These are phyloP conservation scores for Heterotilapia buettikoferi DNA, from an alignment of 2,113 vertebrate genomes.

Conservation along the genomic window DNA sequence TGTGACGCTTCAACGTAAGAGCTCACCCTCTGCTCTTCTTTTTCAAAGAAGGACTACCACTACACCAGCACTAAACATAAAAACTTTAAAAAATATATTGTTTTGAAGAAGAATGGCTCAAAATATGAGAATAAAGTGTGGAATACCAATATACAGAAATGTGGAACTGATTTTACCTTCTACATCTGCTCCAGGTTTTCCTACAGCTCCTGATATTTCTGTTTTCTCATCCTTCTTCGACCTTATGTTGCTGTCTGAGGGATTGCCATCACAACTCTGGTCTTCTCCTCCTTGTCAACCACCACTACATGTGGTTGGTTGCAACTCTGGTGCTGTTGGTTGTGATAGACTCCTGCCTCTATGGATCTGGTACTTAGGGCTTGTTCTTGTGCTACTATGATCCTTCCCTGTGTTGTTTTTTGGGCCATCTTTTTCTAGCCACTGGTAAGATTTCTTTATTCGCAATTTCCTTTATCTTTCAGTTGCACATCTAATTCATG, in stretches of 20 bases:
- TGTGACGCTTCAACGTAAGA: background rate
- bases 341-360: background rate
- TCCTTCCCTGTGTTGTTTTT: background rate
- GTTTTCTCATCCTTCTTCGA: background rate
- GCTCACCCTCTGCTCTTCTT: background rate
- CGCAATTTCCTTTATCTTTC: rapidly evolving
- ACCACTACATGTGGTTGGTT: background rate
- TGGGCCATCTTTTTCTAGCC: rapidly evolving
- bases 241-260: background rate
- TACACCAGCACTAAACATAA: background rate
- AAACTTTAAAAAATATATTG: rapidly evolving
- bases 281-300: background rate
- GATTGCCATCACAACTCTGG: background rate
- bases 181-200: background rate
- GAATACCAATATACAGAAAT: rapidly evolving
- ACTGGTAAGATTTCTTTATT: background rate
- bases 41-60: background rate
- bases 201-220: background rate
- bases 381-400: background rate
- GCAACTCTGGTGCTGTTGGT: background rate
- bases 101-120: background rate
- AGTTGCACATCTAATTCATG: rapidly evolving
- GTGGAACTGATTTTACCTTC: background rate
- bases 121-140: rapidly evolving
- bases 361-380: background rate